Evolutionary conservation across 2,797 vertebrate genomes (phyloP), one percentile per base, ranked within the genome.

Genomic region (Buceros bicornis): DNA sequence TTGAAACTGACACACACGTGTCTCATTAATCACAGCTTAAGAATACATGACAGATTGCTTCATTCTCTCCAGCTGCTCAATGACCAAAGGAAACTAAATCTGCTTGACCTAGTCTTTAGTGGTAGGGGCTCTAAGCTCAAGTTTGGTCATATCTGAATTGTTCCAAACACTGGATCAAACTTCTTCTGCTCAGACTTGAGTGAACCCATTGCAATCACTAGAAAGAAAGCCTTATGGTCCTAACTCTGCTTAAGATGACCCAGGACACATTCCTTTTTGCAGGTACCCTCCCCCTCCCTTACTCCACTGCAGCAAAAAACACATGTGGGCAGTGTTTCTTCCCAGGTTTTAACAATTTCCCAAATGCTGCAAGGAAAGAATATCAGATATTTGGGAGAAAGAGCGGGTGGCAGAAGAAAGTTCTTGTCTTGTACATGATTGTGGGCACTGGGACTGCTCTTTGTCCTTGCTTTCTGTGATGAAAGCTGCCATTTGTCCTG

Each of bases 1-100:
- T 42, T n/a, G 45, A 85, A 90, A 79, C 12, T 0, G 2, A 29
- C 57, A 61, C 92, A 95, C 31, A 62, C 3, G 19, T 1, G 8
- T n/a, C 76, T 90, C 92, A 88, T 90, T 58, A 94, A 94, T 95
- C 83, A 90, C 40, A 71, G 3, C 19, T 88, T 71, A 82, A 94
- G 90, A 82, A 86, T 64, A 88, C 25, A 57, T 79, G 90, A 90
- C 90, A 94, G 87, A 45, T 58, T 88, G 66, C 58, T 85, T 95
- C 89, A 93, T 74, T 81, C 91, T 70, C 62, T 70, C 58, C 66
- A 85, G 53, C 53, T 71, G 82, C 76, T 90, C 82, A 78, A 15
- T 43, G 57, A 84, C 71, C 71, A 71, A 58, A 82, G 58, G 79
- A 85, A 96, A 85, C 62, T 62, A 47, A 85, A 95, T 90, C 89